Base-by-base conservation (phyloP, 2,113 vertebrate species). In the Calcarius ornatus region DNA sequence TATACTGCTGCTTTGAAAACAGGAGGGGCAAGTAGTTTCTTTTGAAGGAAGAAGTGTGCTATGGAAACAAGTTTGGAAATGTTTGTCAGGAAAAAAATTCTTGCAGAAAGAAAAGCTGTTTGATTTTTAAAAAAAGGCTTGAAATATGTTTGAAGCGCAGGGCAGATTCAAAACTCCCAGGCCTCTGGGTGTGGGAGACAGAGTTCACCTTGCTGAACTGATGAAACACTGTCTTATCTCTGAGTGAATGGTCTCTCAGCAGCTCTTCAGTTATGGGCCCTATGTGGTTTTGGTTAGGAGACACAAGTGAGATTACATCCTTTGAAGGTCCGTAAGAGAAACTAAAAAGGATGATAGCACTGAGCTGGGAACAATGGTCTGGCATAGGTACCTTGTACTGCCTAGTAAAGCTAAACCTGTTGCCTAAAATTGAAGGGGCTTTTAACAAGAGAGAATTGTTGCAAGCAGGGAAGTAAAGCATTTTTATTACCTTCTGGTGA, bases 201-300 rank as follows among this genome's bases (percentile, higher is more conserved):
- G 12, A 40, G 28, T 16, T 68, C 73, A 64, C 56, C 6, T 4
- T 50, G 54, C 35, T 33, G 45, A 64, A 50, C 1, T 1, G 48
- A 53, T 28, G 20, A 75, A 92, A 93, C 4, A 4, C 33, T 28
- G 23, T 42, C 53, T 86, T 23, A 15, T 30, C 53, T 48, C 42
- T 31, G 21, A 73, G 18, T 3, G 24, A 35, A 43, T 11, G 23
- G 37, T 77, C 56, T 33, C 69, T 38, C 79, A 57, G 60, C 42
- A 70, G 60, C 42, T 43, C 56, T 37, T 75, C 0, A 0, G 3
- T 53, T 43, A 70, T 1, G 2, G 17, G 10, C 21, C 9, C 10
- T 25, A 13, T 12, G 22, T 47, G 23, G 11, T 37, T 64, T 86
- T 42, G 38, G 18, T 50, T 60, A 54, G 48, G 27, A 72, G 53